A percentile compares a stretch with the other conserved stretches of the same genome.
phyloP scores from a whole-genome alignment of 2,797 vertebrate species.

The Urophycis tenuis region DNA sequence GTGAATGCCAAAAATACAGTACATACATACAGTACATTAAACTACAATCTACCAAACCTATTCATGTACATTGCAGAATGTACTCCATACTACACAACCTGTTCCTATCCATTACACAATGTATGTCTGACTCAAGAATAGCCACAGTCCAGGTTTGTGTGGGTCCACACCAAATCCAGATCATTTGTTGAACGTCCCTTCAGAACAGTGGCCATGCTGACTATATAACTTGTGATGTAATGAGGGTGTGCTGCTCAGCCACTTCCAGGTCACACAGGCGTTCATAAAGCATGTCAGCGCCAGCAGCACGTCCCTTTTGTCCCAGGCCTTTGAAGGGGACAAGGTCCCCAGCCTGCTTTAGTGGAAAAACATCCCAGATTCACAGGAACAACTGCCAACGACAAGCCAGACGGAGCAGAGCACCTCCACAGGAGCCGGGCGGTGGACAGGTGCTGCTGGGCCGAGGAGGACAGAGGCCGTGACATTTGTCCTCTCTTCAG shows the following conservation, averaged over 20 bases:
- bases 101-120: not conserved
- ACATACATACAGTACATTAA: not conserved
- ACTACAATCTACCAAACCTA: not conserved
- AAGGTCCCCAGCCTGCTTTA: slow-evolving; percentile 20
- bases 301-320: slow-evolving; percentile 35
- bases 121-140: not conserved
- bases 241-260: slow-evolving; percentile 13
- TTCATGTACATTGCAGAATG: not conserved
- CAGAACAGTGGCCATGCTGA: not conserved
- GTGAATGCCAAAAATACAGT: not conserved
- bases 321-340: slow-evolving; percentile 31
- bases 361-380: slow-evolving; percentile 47
- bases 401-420: slow-evolving; percentile 39
- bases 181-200: not conserved
- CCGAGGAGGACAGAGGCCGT: slow-evolving; percentile 12
- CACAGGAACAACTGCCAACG: slow-evolving; percentile 28
- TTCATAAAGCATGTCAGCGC: slow-evolving; percentile 36
- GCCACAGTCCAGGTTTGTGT: not conserved
- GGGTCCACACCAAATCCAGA: not conserved
- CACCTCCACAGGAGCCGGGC: not conserved
- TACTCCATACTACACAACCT: not conserved
- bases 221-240: not conserved
- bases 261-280: slow-evolving; percentile 24
- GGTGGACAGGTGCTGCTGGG: slow-evolving; percentile 19
- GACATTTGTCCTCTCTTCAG: slow-evolving; percentile 60